Evolutionary conservation across 2,888 invertebrate species (phyloP).

Genomic region (Scaptomyza reducta): DNA sequence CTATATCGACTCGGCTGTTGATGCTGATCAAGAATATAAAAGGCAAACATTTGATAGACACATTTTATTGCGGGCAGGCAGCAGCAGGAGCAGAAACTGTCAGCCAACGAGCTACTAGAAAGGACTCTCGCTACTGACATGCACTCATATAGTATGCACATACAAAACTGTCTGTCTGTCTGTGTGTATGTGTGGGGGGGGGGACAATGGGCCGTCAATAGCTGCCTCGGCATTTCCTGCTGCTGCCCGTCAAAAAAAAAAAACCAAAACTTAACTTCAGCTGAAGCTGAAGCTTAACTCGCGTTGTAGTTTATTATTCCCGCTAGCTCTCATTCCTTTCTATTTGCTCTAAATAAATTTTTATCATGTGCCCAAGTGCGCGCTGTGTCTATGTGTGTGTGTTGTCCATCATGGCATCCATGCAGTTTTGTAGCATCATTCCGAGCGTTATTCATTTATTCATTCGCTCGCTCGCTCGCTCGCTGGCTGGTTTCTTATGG

Average conservation of each 20-base stretch:
- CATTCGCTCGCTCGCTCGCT: conserved; percentile 38
- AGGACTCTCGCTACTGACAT: conserved; percentile 33
- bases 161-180: conserved; percentile 7
- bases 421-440: conserved; percentile 49
- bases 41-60: conserved; percentile 60
- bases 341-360: conserved; percentile 80
- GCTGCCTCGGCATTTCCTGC: conserved; percentile 69
- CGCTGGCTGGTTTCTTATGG: conserved; percentile 69
- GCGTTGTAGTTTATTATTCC: conserved; percentile 78
- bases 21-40: no score
- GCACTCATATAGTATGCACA: conserved; percentile 47
- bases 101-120: conserved; percentile 33
- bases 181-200: conserved; percentile 13
- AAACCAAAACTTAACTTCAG: conserved; percentile 27
- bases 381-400: conserved; percentile 11
- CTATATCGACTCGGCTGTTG: no score
- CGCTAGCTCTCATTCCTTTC: conserved; percentile 75
- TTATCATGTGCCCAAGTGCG: conserved; percentile 75
- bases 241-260: conserved; percentile 13
- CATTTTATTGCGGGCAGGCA: conserved; percentile 69
- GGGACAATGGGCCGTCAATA: conserved; percentile 71
- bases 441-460: conserved; percentile 67
- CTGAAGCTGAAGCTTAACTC: conserved; percentile 22
- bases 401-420: conserved; percentile 59
- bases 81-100: background rate